These are phyloP conservation scores for Lasioglossum marginatum DNA, from an alignment of 2,888 invertebrate genomes.

Conservation along the genomic window DNA sequence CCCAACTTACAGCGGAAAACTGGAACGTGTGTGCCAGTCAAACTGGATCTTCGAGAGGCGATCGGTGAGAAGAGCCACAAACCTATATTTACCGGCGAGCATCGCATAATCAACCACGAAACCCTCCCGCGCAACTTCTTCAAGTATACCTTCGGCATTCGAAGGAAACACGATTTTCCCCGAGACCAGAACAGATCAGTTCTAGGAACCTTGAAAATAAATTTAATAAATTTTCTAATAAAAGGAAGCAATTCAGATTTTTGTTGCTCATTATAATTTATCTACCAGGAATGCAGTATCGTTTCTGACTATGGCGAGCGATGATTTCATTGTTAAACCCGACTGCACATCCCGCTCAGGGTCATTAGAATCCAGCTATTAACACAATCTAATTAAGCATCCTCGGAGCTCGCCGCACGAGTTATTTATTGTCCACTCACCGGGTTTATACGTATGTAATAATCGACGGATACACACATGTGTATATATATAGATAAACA, in stretches of 20 bases:
- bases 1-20: slow-evolving; percentile 55
- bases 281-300: background rate
- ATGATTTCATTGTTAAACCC: background rate
- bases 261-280: background rate
- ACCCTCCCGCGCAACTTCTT: slow-evolving; percentile 60
- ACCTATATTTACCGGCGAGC: slow-evolving; percentile 63
- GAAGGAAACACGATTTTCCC: too few species aligned
- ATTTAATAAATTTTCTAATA: too few species aligned
- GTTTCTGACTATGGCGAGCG: background rate
- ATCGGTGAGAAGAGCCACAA: slow-evolving; percentile 62
- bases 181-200: too few species aligned
- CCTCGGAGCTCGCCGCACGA: background rate
- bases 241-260: too few species aligned
- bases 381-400: slow-evolving; percentile 1
- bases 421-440: background rate
- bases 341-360: background rate
- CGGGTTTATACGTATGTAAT: background rate
- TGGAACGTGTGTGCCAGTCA: slow-evolving; percentile 59
- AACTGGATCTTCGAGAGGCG: slow-evolving; percentile 58
- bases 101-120: slow-evolving; percentile 52
- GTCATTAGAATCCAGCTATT: background rate
- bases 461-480: background rate
- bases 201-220: too few species aligned
- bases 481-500: background rate
- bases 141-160: slow-evolving; percentile 33